Evolutionary conservation across 2,888 invertebrate species (phyloP).

Genomic region (Acanthosoma haemorrhoidale): DNA sequence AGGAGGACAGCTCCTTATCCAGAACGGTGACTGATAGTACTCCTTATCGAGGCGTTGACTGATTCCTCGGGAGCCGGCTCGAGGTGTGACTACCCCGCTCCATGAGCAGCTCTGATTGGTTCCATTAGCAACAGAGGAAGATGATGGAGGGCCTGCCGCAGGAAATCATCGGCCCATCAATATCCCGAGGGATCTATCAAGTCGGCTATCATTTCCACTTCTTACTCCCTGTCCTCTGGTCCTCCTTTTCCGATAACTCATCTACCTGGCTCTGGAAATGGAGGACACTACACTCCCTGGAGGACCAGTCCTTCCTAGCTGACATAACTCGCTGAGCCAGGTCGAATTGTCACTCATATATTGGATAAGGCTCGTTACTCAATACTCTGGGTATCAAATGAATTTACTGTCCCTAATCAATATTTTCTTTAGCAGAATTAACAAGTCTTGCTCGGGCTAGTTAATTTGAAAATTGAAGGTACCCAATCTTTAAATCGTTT

Average conservation of each 20-base stretch:
- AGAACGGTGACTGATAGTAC: background rate
- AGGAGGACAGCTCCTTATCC: background rate
- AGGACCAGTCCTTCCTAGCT: no score
- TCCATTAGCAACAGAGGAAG: background rate
- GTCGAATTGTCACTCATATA: no score
- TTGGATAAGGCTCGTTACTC: no score
- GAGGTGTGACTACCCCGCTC: no score
- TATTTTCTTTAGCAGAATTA: no score
- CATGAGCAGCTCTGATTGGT: background rate
- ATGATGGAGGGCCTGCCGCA: slow-evolving; percentile 2
- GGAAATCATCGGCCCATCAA: slow-evolving; percentile 6
- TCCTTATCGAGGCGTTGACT: background rate
- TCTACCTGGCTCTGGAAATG: background rate
- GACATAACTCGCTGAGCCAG: no score
- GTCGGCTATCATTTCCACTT: background rate
- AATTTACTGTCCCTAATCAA: no score
- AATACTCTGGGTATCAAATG: no score
- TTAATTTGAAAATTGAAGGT: no score
- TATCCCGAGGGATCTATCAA: slow-evolving; percentile 6
- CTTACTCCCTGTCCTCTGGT: background rate
- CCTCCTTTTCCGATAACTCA: background rate
- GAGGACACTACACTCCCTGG: no score
- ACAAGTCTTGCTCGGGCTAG: no score
- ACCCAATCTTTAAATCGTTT: no score
- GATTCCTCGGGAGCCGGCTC: slow-evolving; percentile 1